These are phyloP conservation scores for Abrostola triplasia DNA, from an alignment of 2,888 invertebrate species.

Conservation along the genomic window DNA sequence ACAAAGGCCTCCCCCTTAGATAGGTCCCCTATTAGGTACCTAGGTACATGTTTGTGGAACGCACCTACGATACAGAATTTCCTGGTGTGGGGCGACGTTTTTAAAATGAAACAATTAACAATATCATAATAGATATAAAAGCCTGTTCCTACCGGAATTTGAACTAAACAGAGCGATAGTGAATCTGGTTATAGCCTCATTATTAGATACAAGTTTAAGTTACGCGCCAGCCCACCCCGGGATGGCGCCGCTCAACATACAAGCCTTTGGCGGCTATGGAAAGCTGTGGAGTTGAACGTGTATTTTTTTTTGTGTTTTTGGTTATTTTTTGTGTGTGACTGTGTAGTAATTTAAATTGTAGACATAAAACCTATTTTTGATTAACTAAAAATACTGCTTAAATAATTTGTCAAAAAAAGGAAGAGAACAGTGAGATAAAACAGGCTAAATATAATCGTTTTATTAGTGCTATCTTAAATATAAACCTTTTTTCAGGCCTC, in stretches of 20 bases:
- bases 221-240: slow-evolving; percentile 68
- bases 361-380: too few relatives aligned
- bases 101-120: not conserved
- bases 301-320: not conserved
- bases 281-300: slow-evolving; percentile 62
- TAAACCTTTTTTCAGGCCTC: too few relatives aligned
- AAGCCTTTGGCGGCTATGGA: slow-evolving; percentile 68
- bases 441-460: too few relatives aligned
- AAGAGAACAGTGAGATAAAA: too few relatives aligned
- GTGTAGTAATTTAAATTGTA: too few relatives aligned
- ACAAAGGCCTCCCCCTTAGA: too few relatives aligned
- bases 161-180: slow-evolving; percentile 46
- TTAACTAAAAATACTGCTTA: too few relatives aligned
- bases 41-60: too few relatives aligned
- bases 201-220: slow-evolving; percentile 53
- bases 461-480: too few relatives aligned
- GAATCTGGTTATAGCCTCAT: slow-evolving; percentile 47
- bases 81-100: not conserved
- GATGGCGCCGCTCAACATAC: slow-evolving; percentile 74
- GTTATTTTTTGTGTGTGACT: not conserved
- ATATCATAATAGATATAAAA: not conserved
- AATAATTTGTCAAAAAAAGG: too few relatives aligned
- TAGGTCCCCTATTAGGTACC: too few relatives aligned
- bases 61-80: too few relatives aligned
- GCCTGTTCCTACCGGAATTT: slow-evolving; percentile 43